Conservation (phyloP, 1,140 invertebrate species). For the Andricus grossulariae region DNA sequence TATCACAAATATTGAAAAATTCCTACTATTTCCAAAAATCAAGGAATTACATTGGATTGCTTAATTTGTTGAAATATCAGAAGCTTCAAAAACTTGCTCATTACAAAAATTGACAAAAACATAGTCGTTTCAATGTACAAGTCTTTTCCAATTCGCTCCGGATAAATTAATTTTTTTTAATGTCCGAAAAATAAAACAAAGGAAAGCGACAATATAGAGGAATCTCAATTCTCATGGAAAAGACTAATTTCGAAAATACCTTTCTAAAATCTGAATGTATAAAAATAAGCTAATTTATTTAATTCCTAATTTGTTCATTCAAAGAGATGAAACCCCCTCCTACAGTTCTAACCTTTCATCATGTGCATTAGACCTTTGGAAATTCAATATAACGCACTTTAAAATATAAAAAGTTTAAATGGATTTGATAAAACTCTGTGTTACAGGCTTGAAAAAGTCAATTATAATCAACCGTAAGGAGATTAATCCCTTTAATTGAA, state of each 20-base stretch:
- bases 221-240: neutral
- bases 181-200: neutral
- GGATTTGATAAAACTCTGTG: no score
- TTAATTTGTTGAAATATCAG: neutral
- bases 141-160: neutral
- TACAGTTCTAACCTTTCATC: no score
- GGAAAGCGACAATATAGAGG: neutral
- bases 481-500: no score
- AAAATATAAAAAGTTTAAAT: no score
- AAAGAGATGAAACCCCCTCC: neutral
- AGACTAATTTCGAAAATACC: neutral
- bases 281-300: neutral
- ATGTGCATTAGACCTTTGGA: no score
- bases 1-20: constrained; percentile 18
- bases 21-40: neutral
- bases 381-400: no score
- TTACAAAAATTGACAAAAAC: constrained; percentile 1
- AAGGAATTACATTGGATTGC: no score
- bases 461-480: no score
- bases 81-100: constrained; percentile 3
- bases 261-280: neutral
- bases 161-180: neutral
- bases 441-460: no score
- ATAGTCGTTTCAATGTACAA: neutral
- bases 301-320: neutral